Percentiles rank a stretch among this genome's conserved stretches.
phyloP scores from a whole-genome alignment of 2,888 invertebrate genomes.

The Nephrotoma flavescens region DNA sequence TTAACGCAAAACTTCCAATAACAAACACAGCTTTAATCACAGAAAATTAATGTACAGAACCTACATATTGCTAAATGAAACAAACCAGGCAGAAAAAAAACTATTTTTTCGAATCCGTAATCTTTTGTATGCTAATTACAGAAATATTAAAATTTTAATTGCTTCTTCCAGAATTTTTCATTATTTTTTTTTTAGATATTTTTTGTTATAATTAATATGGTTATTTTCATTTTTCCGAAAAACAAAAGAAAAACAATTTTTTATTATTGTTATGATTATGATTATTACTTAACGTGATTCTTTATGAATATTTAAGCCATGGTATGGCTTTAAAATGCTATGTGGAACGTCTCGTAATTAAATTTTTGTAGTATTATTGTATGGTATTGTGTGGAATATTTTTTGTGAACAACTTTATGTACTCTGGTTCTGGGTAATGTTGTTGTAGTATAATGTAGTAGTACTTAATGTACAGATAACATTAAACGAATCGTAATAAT shows the following conservation, averaged over 20 bases:
- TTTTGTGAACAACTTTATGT: too few relatives aligned
- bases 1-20: too few relatives aligned
- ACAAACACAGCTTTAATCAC: neutral
- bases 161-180: neutral
- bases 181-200: neutral
- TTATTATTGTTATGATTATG: neutral
- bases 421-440: neutral
- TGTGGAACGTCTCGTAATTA: neutral
- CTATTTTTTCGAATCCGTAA: neutral
- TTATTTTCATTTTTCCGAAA: neutral
- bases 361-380: neutral
- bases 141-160: neutral
- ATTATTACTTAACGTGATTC: neutral
- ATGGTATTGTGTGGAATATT: neutral
- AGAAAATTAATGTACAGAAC: neutral
- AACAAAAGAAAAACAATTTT: neutral
- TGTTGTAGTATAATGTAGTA: neutral
- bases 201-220: too few relatives aligned
- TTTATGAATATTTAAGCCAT: neutral
- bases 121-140: neutral
- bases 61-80: neutral
- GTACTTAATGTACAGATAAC: neutral
- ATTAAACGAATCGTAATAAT: neutral
- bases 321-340: neutral
- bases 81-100: neutral